phyloP scores from a whole-genome alignment of 1,140 invertebrate genomes.

The Caerostris extrusa region DNA sequence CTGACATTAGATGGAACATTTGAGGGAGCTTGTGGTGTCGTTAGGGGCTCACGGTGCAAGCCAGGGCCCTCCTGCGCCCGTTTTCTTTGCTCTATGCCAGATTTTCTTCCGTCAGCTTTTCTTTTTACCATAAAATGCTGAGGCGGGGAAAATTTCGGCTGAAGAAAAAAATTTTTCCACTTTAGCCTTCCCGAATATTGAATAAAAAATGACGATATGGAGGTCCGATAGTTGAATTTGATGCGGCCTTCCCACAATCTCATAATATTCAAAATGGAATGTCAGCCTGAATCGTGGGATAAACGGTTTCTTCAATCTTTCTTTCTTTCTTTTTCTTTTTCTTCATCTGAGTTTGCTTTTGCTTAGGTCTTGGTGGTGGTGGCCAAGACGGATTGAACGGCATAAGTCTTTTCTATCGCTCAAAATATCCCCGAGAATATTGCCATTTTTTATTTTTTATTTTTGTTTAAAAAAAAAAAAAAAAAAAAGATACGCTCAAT shows the following conservation, averaged over 20 bases:
- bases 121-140: constrained; percentile 37
- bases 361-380: neutral
- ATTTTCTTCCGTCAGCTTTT: constrained; percentile 53
- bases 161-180: constrained; percentile 25
- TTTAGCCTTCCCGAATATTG: constrained; percentile 65
- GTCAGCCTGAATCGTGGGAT: constrained; percentile 52
- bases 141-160: constrained; percentile 1
- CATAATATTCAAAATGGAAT: constrained; percentile 75
- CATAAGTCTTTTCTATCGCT: constrained; percentile 60
- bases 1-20: constrained; percentile 76
- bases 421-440: constrained; percentile 43
- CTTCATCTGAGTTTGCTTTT: neutral
- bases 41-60: constrained; percentile 59
- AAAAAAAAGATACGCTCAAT: neutral
- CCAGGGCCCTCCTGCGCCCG: constrained; percentile 50
- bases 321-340: neutral
- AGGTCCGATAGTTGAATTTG: constrained; percentile 72
- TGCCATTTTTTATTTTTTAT: neutral
- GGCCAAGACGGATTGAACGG: constrained; percentile 53
- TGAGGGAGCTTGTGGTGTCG: constrained; percentile 72
- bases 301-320: constrained; percentile 61
- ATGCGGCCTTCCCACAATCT: constrained; percentile 43
- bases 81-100: constrained; percentile 74
- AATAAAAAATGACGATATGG: constrained; percentile 71
- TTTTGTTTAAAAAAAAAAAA: neutral